Evolutionary conservation across 2,113 vertebrate genomes (phyloP).

Genomic region (Hirundichthys speculiger): DNA sequence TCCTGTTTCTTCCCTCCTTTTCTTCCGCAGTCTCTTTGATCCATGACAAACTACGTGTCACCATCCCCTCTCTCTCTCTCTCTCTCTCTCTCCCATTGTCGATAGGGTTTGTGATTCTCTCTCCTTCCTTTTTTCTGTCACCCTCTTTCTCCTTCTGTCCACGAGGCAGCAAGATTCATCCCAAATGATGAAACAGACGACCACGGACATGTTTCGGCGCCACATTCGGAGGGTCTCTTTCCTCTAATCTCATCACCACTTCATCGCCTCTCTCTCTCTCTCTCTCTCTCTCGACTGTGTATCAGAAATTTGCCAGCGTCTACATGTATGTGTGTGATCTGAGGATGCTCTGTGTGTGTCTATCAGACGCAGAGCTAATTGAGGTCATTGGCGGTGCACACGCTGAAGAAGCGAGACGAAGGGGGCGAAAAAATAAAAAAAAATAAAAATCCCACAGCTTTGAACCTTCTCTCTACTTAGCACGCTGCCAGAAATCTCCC

Average conservation of each 20-base stretch:
- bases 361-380: slow-evolving; percentile 72
- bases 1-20: neutral
- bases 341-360: slow-evolving; percentile 52
- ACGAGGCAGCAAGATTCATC: slow-evolving; percentile 25
- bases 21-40: slow-evolving; percentile 34
- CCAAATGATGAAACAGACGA: slow-evolving; percentile 27
- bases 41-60: slow-evolving; percentile 19
- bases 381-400: slow-evolving; percentile 68
- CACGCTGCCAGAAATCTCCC: slow-evolving; percentile 39
- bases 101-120: slow-evolving; percentile 12
- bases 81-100: slow-evolving; percentile 5
- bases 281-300: slow-evolving; percentile 8
- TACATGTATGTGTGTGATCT: slow-evolving; percentile 48
- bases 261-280: neutral
- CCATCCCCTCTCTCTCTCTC: neutral
- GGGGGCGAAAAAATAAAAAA: too few relatives aligned
- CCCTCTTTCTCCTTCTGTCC: slow-evolving; percentile 10
- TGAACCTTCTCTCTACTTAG: slow-evolving; percentile 65
- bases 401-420: slow-evolving; percentile 48
- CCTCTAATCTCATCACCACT: slow-evolving; percentile 39
- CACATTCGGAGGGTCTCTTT: slow-evolving; percentile 11
- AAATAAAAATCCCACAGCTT: slow-evolving; percentile 50
- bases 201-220: slow-evolving; percentile 34
- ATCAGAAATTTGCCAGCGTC: slow-evolving; percentile 27
- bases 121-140: slow-evolving; percentile 7